Percentiles rank a stretch among this genome's conserved stretches.
These are phyloP conservation scores for Epinotia demarniana DNA, from an alignment of 2,888 invertebrate species.

Conservation along the genomic window DNA sequence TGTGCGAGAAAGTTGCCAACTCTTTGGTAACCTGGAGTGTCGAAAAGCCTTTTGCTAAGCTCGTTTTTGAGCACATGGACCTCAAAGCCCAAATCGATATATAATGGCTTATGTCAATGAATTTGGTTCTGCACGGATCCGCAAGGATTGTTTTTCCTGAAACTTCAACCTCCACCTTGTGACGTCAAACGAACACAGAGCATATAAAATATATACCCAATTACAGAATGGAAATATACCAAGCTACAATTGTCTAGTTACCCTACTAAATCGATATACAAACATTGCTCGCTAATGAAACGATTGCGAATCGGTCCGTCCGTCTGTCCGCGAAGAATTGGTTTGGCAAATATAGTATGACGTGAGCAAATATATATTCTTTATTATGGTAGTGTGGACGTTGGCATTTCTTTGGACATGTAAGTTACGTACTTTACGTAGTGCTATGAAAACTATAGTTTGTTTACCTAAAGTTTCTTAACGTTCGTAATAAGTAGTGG, in stretches of 20 bases:
- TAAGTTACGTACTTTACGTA: not conserved
- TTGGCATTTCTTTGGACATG: slow-evolving; percentile 17
- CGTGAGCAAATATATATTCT: slow-evolving; percentile 61
- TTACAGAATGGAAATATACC: slow-evolving; percentile 67
- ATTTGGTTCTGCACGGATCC: no score
- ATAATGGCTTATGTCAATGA: no score
- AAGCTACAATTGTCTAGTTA: slow-evolving; percentile 65
- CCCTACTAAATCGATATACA: slow-evolving; percentile 64
- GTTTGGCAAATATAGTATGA: slow-evolving; percentile 60
- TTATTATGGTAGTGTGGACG: slow-evolving; percentile 28
- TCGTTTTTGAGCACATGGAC: no score
- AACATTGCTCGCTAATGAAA: slow-evolving; percentile 69
- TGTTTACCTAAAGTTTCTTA: no score
- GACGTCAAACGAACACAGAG: not conserved
- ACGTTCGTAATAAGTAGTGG: no score
- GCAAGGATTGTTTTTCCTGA: no score
- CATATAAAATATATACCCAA: slow-evolving; percentile 44
- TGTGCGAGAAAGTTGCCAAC: no score
- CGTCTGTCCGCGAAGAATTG: slow-evolving; percentile 59
- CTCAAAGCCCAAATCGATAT: no score
- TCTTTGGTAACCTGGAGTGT: no score
- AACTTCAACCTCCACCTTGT: no score
- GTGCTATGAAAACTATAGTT: not conserved
- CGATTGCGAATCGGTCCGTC: slow-evolving; percentile 62
- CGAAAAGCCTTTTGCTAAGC: no score